Percentiles rank a stretch among this genome's conserved stretches.
Conservation (phyloP, 2,797 vertebrate species). For the Poecile montanus region DNA sequence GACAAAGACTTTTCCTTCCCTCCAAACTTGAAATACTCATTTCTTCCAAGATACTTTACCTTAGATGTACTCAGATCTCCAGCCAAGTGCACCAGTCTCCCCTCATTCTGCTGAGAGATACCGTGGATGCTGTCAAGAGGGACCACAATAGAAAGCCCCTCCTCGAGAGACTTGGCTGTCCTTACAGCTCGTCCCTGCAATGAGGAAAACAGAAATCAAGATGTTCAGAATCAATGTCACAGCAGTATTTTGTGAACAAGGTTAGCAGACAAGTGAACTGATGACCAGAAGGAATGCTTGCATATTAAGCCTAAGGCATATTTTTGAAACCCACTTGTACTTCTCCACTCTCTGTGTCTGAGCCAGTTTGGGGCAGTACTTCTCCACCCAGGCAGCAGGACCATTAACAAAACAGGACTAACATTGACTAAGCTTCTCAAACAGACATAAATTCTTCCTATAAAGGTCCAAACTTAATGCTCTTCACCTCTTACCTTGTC, state of each 20-base stretch:
- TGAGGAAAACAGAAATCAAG: neutral
- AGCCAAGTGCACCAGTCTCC: conserved; percentile 86
- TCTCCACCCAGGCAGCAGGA: neutral
- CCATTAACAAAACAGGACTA: no score
- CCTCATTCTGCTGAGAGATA: conserved; percentile 84
- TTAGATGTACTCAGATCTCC: conserved; percentile 84
- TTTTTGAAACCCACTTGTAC: neutral
- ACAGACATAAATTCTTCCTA: neutral
- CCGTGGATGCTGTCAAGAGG: conserved; percentile 76
- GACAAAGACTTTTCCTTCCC: neutral
- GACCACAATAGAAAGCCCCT: conserved; percentile 89
- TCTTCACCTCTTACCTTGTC: neutral
- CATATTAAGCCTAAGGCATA: neutral
- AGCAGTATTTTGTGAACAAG: neutral
- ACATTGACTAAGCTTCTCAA: neutral
- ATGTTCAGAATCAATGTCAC: neutral
- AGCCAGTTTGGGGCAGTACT: neutral
- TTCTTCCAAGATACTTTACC: conserved; percentile 70
- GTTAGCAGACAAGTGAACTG: neutral
- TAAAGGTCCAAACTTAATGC: neutral
- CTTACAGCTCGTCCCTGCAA: conserved; percentile 87
- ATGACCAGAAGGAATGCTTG: neutral
- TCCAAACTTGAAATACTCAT: neutral
- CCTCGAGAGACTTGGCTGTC: conserved; percentile 85
- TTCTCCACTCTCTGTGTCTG: neutral